Conservation (phyloP, 2,113 vertebrate species). For the Miniopterus natalensis region DNA sequence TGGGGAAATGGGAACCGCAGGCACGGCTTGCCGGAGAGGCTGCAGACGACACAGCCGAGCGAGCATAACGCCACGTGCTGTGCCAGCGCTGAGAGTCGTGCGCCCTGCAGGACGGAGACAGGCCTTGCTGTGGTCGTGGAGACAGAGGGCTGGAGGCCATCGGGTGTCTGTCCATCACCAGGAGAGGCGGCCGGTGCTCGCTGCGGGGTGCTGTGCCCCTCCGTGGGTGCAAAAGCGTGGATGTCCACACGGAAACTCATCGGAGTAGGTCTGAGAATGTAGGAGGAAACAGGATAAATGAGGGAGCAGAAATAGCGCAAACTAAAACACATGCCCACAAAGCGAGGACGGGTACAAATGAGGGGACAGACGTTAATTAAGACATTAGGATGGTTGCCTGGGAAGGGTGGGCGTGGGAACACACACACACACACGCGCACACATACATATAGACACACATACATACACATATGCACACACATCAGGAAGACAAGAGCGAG, state of each 20-base stretch:
- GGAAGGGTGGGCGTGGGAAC: neutral
- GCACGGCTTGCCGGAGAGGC: neutral
- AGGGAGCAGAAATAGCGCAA: accelerated
- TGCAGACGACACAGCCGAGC: neutral
- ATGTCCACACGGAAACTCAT: neutral
- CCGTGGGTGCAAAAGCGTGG: neutral
- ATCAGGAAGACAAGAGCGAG: neutral
- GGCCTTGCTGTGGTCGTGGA: neutral
- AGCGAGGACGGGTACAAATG: neutral
- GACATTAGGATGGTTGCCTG: neutral
- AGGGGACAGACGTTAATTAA: neutral
- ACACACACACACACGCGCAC: neutral
- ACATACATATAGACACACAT: too few relatives aligned
- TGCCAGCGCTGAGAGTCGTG: too few relatives aligned
- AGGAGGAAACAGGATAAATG: neutral
- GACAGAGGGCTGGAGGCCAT: neutral
- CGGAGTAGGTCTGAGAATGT: neutral
- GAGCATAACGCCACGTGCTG: too few relatives aligned
- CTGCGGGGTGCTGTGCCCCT: neutral
- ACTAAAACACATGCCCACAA: neutral
- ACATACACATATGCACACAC: neutral
- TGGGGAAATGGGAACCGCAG: too few relatives aligned
- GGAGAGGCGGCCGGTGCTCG: accelerated
- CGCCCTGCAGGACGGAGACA: accelerated
- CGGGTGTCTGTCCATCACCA: neutral